Evolutionary conservation across 1,140 invertebrate genomes (phyloP).

Genomic region (Scylla paramamosain): DNA sequence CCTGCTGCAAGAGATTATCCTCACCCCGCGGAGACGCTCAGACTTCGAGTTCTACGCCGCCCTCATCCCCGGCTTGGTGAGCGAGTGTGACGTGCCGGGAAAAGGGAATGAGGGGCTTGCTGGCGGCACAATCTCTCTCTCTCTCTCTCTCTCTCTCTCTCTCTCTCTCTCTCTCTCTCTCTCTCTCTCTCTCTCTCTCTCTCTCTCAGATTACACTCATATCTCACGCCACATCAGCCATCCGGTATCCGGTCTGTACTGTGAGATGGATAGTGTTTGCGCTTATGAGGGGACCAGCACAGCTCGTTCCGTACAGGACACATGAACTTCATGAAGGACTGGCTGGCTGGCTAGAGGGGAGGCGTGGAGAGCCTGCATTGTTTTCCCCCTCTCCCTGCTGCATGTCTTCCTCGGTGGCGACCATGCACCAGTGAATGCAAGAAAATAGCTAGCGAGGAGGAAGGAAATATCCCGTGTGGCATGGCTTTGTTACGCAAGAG

Average conservation of each 20-base stretch:
- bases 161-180: background rate
- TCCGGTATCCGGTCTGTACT: background rate
- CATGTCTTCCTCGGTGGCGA: background rate
- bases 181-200: slow-evolving; percentile 32
- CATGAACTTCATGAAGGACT: background rate
- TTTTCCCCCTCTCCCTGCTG: background rate
- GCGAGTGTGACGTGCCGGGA: background rate
- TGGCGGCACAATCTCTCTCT: background rate
- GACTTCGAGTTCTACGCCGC: slow-evolving; percentile 72
- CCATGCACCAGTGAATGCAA: background rate
- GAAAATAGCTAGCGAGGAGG: background rate
- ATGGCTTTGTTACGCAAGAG: background rate
- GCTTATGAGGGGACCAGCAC: background rate
- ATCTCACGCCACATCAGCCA: background rate
- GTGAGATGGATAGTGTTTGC: background rate
- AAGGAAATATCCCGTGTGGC: background rate
- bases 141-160: slow-evolving; percentile 34
- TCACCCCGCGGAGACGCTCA: slow-evolving; percentile 52
- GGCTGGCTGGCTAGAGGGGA: background rate
- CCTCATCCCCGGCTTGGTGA: slow-evolving; percentile 74
- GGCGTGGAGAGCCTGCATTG: background rate
- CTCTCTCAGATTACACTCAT: slow-evolving; percentile 23
- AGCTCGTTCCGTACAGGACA: background rate
- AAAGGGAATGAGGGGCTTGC: background rate
- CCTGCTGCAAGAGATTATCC: slow-evolving; percentile 61